These are phyloP conservation scores for Pycnonotus jocosus DNA, from an alignment of 2,113 vertebrate species.

Conservation along the genomic window DNA sequence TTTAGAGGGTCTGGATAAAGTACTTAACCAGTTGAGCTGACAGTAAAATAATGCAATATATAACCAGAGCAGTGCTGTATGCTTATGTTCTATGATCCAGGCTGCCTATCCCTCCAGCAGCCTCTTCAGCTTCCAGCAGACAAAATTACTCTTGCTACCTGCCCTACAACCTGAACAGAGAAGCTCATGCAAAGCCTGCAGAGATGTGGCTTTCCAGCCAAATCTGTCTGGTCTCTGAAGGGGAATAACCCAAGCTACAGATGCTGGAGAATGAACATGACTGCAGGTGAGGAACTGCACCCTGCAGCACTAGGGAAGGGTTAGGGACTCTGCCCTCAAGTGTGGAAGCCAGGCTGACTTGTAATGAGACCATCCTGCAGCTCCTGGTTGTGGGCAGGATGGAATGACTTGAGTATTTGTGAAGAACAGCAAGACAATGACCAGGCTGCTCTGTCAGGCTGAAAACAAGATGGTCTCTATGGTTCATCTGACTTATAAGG, in stretches of 20 bases:
- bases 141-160: background rate
- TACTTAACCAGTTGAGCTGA: background rate
- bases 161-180: background rate
- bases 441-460: background rate
- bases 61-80: background rate
- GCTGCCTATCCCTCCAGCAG: background rate
- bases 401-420: background rate
- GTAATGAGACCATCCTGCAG: accelerated
- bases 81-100: background rate
- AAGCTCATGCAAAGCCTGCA: background rate
- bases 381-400: background rate
- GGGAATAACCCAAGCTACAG: background rate
- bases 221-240: background rate
- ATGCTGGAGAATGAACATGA: background rate
- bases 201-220: background rate
- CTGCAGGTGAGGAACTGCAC: background rate
- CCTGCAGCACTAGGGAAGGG: background rate
- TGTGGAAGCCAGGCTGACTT: background rate
- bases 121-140: background rate
- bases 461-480: accelerated
- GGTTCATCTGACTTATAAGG: background rate
- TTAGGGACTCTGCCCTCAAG: background rate
- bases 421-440: background rate
- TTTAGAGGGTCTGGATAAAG: background rate
- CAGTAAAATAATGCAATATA: background rate